These are phyloP conservation scores for Harlomillsia oculata DNA, from an alignment of 1,140 invertebrate species.

Conservation along the genomic window DNA sequence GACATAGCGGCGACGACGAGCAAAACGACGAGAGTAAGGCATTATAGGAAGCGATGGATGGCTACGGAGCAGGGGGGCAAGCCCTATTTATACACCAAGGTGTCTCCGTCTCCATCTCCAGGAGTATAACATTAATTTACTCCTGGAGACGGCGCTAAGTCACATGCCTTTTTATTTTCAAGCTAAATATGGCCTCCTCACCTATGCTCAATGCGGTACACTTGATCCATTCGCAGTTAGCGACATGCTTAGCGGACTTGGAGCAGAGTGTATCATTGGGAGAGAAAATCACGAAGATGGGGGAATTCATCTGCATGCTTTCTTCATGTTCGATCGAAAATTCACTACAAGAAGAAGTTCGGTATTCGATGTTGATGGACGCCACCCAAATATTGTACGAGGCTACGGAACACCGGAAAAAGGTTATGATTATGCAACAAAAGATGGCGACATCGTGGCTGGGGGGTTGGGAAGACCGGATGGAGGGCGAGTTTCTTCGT, in stretches of 20 bases:
- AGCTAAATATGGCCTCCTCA: background rate
- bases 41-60: too few species aligned
- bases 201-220: background rate
- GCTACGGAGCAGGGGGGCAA: too few species aligned
- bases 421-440: background rate
- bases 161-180: background rate
- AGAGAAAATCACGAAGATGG: constrained; percentile 1
- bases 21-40: too few species aligned
- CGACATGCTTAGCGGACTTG: background rate
- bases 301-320: constrained; percentile 8
- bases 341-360: background rate
- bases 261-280: constrained; percentile 13
- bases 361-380: constrained; percentile 6
- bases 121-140: too few species aligned
- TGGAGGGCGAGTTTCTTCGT: background rate
- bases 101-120: too few species aligned
- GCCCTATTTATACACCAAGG: too few species aligned
- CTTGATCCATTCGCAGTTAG: background rate
- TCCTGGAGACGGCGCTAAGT: too few species aligned
- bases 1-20: too few species aligned
- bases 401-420: background rate
- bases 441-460: constrained; percentile 5
- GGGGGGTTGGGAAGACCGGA: constrained; percentile 1
- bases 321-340: constrained; percentile 4
- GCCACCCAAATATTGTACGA: constrained; percentile 1